These are phyloP conservation scores for Gymnothorax reevesii DNA, from an alignment of 2,797 vertebrate species.

Conservation along the genomic window DNA sequence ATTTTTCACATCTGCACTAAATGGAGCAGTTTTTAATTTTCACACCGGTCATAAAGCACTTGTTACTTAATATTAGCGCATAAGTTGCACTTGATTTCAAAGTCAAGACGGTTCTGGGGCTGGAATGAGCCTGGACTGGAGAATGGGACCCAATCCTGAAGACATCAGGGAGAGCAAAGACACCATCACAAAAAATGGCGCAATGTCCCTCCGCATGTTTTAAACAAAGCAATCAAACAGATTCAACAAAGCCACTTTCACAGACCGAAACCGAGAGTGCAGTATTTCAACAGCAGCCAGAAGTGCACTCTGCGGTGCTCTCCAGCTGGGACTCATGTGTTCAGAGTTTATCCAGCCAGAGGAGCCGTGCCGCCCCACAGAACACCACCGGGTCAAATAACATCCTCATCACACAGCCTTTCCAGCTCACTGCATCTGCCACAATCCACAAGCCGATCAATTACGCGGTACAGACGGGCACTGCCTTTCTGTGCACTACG, in stretches of 20 bases:
- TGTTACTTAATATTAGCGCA: background rate
- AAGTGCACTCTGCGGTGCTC: background rate
- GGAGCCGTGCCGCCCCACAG: background rate
- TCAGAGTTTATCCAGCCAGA: background rate
- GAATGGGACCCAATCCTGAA: background rate
- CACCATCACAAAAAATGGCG: background rate
- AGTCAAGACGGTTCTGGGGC: background rate
- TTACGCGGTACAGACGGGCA: constrained; percentile 33
- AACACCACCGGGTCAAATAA: background rate
- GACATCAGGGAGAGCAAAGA: background rate
- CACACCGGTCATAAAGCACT: background rate
- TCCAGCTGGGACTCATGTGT: background rate
- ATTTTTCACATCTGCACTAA: background rate
- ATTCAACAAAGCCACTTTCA: background rate
- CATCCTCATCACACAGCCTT: background rate
- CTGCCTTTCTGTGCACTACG: background rate
- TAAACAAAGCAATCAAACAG: background rate
- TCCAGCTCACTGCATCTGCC: constrained; percentile 4
- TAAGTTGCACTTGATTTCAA: background rate
- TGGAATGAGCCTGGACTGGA: background rate
- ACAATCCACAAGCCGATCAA: constrained; percentile 31
- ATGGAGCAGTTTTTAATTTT: background rate
- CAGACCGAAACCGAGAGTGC: background rate
- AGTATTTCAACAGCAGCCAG: background rate
- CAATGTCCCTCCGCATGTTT: background rate